Conservation (phyloP, 2,797 vertebrate species). For the Crypturellus tataupa region DNA sequence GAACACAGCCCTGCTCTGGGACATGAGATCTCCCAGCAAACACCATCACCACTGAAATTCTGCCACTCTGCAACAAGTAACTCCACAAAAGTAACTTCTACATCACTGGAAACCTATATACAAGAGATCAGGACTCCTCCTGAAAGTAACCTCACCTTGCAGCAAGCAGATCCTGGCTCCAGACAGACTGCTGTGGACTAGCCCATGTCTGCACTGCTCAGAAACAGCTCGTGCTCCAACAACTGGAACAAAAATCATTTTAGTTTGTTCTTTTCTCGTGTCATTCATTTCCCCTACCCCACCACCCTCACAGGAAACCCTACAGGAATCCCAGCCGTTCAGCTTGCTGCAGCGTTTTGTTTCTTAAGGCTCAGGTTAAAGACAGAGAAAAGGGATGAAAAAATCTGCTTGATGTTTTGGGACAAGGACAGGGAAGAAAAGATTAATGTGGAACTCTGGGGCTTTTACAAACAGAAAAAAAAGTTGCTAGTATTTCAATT, state of each 20-base stretch:
- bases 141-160: background rate
- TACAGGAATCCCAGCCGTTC: background rate
- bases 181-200: background rate
- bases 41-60: background rate
- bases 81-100: background rate
- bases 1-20: rapidly evolving
- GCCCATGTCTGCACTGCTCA: background rate
- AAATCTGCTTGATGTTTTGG: background rate
- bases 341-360: slow-evolving; percentile 17
- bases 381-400: slow-evolving; percentile 7
- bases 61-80: background rate
- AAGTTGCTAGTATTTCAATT: slow-evolving; percentile 10
- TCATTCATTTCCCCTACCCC: background rate
- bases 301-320: background rate
- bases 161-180: background rate
- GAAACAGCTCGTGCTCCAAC: background rate
- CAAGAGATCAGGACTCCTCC: background rate
- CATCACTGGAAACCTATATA: background rate
- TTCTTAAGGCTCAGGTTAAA: slow-evolving; percentile 57
- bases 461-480: slow-evolving; percentile 17
- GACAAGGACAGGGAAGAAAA: background rate
- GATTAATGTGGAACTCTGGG: background rate
- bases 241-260: background rate
- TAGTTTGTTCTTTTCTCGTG: background rate
- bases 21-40: background rate